phyloP scores from a whole-genome alignment of 2,888 invertebrate species.

The Lacanobia oleracea region DNA sequence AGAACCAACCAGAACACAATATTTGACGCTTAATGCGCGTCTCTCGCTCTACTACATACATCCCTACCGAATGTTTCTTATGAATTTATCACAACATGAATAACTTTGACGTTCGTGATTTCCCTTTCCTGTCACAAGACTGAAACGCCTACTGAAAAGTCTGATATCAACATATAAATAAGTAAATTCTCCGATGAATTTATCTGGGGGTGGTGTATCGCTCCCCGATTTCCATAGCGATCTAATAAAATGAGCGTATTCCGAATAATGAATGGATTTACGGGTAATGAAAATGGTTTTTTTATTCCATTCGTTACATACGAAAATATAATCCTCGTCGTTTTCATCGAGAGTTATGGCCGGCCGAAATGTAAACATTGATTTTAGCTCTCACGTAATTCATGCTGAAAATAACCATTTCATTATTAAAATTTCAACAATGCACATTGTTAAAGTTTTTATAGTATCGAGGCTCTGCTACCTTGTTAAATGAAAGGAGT shows the following conservation, averaged over 20 bases:
- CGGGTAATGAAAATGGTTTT: conserved; percentile 76
- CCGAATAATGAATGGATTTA: conserved; percentile 77
- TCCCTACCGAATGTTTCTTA: conserved; percentile 48
- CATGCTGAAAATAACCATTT: conserved; percentile 36
- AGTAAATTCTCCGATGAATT: conserved; percentile 76
- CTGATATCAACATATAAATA: conserved; percentile 75
- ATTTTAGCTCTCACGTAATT: conserved; percentile 55
- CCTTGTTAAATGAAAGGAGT: conserved; percentile 39
- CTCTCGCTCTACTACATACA: conserved; percentile 72
- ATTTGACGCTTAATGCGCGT: conserved; percentile 90
- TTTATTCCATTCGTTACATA: conserved; percentile 74
- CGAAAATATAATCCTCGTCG: conserved; percentile 67
- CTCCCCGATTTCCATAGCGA: conserved; percentile 82
- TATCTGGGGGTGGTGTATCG: conserved; percentile 75
- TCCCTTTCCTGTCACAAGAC: conserved; percentile 48
- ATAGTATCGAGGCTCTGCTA: background rate
- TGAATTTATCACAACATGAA: conserved; percentile 35
- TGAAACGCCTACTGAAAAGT: conserved; percentile 51
- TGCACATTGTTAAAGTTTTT: background rate
- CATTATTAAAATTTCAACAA: conserved; percentile 23
- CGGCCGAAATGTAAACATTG: conserved; percentile 65
- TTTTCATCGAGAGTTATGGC: conserved; percentile 64
- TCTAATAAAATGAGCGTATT: conserved; percentile 81
- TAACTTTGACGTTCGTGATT: conserved; percentile 44
- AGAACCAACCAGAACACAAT: conserved; percentile 92